Evolutionary conservation across 1,140 invertebrate species (phyloP), one percentile per base, ranked within the genome.

Genomic region (Drosophila tristis): DNA sequence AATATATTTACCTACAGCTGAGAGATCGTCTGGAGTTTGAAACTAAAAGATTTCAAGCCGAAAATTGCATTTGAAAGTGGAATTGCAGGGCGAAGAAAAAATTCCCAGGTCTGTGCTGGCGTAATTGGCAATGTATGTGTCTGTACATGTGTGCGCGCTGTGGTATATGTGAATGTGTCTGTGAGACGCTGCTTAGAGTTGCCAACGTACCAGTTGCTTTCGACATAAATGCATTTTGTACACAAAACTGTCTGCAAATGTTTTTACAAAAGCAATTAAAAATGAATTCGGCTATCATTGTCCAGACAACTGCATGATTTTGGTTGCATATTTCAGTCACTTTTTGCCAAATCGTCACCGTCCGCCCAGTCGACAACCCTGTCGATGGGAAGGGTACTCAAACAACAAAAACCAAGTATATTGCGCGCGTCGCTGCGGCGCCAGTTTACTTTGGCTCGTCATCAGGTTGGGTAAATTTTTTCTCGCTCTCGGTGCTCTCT

Each of bases 31-130:
- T 85, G 53, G 35, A 77, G 65, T 58, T 76, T 56, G 54, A 49
- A 71, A 57, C 47, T 44, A 26, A 25, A 77, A 80, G 59, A 71
- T 70, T 68, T 80, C 25, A 64, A 65, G 62, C 63, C 58, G 67
- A 84, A 89, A 89, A 71, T 74, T 77, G 60, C 68, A 84, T 80
- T 80, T 77, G 58, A 89, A 89, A 90, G 68, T 89, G 80, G 75
- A 78, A 74, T 74, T 78, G 57, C 72, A 62, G 74, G 81, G 79
- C 65, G 54, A 77, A 74, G 76, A 82, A 89, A 87, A 86, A 89
- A 89, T 84, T 89, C 84, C 85, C 84, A 87, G 84, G 84, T 89
- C 82, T 86, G 81, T 87, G 79, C 58, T 78, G 61, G 74, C 71
- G 62, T 80, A 79, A 67, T 65, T 82, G 35, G 35, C 35, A 39